A percentile compares a stretch with the other conserved stretches of the same genome.
phyloP scores from a whole-genome alignment of 2,113 vertebrate species.

The Pedetes capensis region DNA sequence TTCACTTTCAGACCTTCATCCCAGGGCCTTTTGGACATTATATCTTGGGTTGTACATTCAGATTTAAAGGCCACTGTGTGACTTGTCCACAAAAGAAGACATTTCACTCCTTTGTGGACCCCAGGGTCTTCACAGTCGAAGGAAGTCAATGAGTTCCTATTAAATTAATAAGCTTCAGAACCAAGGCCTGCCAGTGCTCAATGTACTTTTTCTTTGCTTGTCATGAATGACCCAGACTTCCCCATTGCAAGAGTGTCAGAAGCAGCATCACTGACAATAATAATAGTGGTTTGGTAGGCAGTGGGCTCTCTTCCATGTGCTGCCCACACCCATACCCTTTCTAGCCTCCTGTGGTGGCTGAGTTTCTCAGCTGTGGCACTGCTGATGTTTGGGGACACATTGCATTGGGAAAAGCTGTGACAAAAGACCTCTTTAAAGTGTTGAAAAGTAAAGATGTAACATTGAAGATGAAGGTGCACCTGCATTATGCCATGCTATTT shows the following conservation, averaged over 20 bases:
- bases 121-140: neutral
- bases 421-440: no score
- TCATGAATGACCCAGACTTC: neutral
- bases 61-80: neutral
- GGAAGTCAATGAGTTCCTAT: neutral
- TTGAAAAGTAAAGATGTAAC: no score
- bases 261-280: neutral
- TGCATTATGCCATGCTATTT: no score
- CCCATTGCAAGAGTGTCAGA: rapidly evolving
- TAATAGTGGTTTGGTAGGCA: rapidly evolving
- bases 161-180: neutral
- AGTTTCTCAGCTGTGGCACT: neutral
- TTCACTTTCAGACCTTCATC: neutral
- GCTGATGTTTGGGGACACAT: neutral
- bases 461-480: no score
- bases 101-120: neutral
- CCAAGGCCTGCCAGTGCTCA: rapidly evolving
- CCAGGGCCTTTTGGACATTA: neutral
- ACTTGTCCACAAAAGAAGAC: neutral
- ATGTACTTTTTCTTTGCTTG: rapidly evolving
- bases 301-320: rapidly evolving
- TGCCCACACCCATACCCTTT: rapidly evolving
- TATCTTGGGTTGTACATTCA: neutral
- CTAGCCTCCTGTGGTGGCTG: rapidly evolving
- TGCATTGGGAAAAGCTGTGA: no score